Base-by-base conservation (phyloP, 2,797 vertebrate genomes). In the Mus spretus region DNA sequence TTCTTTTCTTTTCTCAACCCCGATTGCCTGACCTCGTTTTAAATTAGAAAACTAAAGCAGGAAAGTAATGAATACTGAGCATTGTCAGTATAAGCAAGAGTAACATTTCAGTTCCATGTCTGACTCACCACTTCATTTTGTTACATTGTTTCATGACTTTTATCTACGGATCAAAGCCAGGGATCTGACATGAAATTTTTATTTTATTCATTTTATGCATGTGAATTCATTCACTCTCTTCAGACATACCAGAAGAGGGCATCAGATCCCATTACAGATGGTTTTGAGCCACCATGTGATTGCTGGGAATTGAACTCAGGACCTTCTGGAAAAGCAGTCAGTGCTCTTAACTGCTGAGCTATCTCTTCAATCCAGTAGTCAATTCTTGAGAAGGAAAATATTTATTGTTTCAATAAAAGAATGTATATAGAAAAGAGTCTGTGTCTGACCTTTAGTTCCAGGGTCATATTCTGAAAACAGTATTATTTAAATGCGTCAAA, bases 311-410 rank as follows among this genome's bases (percentile, higher is more conserved):
- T 61, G 59, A 61, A 61, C 9, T 26, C 3, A 26, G 59, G 22
- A 61, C 24, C 59, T 61, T 61, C 59, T 61, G 59, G 22, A 61
- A 61, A 24, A 61, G 59, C 24, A 26, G 59, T 61, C 59, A 61
- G 22, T 26, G 22, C 9, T 61, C 9, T 61, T 61, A 61, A 61
- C 22, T 10, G 22, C 22, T 26, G 59, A 61, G 59, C 59, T 24
- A 61, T 61, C 59, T 26, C 59, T 61, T 6, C 57, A 22, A 24
- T 8, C 24, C 37, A 85, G 2, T 92, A 65, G 55, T 85, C 13
- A 90, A 37, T 91, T 81, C 44, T 96, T 88, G 26, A 93, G 65
- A 89, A 79, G 84, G 84, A 78, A 77, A 92, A 93, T 22, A 90
- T 89, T 55, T 83, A 55, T 78, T 79, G 22, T 89, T 5, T 94